Evolutionary conservation across 2,113 vertebrate genomes (phyloP).

Genomic region (Tragelaphus strepsiceros): DNA sequence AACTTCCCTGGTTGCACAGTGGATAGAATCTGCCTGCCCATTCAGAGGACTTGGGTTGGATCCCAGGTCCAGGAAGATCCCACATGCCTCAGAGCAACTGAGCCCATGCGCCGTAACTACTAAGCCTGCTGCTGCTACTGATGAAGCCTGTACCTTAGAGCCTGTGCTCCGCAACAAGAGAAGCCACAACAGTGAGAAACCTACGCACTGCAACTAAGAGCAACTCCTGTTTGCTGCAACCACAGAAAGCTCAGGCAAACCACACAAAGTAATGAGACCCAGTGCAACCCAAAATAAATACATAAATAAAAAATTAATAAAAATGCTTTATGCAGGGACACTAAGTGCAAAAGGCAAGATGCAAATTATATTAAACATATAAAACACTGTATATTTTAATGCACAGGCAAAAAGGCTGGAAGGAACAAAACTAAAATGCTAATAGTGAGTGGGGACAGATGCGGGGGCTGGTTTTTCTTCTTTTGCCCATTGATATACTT

Average conservation of each 20-base stretch:
- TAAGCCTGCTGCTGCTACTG: background rate
- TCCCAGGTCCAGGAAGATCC: background rate
- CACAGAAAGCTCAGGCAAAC: background rate
- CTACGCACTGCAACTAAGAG: background rate
- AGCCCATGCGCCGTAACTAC: fast-evolving
- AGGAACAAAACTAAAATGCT: background rate
- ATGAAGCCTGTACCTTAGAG: background rate
- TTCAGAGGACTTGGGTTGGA: background rate
- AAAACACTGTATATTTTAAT: background rate
- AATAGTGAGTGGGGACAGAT: background rate
- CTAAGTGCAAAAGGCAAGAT: background rate
- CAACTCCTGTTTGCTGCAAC: background rate
- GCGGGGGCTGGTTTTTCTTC: background rate
- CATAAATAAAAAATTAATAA: background rate
- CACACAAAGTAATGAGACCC: background rate
- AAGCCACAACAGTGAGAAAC: background rate
- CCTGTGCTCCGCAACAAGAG: background rate
- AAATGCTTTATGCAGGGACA: background rate
- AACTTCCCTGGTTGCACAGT: background rate
- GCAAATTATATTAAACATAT: background rate
- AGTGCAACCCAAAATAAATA: background rate
- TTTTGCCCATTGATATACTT: background rate
- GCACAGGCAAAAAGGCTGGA: background rate
- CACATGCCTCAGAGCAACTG: background rate
- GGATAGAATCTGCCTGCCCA: background rate